phyloP scores from a whole-genome alignment of 2,113 vertebrate species.

The Erythrolamprus reginae region DNA sequence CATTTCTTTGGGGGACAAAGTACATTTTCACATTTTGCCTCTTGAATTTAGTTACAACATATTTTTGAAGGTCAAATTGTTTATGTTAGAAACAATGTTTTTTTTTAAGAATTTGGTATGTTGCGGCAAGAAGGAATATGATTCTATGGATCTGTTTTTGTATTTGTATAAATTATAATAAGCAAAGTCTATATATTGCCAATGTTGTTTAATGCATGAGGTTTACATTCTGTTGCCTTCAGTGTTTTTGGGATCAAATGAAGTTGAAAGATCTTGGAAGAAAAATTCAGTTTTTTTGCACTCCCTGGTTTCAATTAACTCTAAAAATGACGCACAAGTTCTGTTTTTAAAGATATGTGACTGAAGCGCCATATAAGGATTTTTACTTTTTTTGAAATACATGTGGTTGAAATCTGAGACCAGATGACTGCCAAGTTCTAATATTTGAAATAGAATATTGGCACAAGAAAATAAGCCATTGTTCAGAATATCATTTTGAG shows the following conservation, averaged over 20 bases:
- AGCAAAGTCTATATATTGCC: fast-evolving
- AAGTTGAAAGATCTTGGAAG: slow-evolving; percentile 77
- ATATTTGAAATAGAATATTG: slow-evolving; percentile 77
- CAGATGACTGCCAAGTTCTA: slow-evolving; percentile 85
- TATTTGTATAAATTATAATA: fast-evolving
- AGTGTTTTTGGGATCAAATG: slow-evolving; percentile 64
- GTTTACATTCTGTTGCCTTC: slow-evolving; percentile 58
- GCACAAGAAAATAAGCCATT: slow-evolving; percentile 85
- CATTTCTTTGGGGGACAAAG: background rate
- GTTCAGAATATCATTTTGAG: slow-evolving; percentile 74
- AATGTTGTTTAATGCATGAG: background rate
- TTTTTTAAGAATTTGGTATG: background rate
- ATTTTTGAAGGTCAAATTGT: background rate
- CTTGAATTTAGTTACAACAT: background rate
- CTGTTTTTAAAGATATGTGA: slow-evolving; percentile 80
- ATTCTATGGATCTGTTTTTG: background rate
- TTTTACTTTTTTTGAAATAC: slow-evolving; percentile 87
- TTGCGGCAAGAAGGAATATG: background rate
- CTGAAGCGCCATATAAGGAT: slow-evolving; percentile 78
- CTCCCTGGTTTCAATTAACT: slow-evolving; percentile 79
- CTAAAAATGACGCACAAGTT: slow-evolving; percentile 78
- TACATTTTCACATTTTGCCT: background rate
- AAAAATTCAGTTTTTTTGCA: slow-evolving; percentile 63
- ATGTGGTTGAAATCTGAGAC: slow-evolving; percentile 98
- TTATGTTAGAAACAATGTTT: background rate